Percentiles rank a stretch among this genome's conserved stretches.
phyloP scores from a whole-genome alignment of 1,140 invertebrate genomes.

The Acarapis woodi region DNA sequence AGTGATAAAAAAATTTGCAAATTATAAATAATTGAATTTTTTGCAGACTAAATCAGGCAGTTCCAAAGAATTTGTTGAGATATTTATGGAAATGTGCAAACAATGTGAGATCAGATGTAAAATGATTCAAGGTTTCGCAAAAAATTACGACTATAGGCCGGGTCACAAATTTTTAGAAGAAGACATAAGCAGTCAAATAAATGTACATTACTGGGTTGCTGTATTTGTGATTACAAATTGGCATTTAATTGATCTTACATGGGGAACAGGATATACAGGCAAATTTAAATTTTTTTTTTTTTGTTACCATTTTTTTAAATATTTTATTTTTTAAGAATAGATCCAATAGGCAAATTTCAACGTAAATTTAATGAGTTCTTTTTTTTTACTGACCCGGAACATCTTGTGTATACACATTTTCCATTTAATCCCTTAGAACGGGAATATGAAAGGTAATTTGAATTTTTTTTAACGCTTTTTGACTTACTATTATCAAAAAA shows the following conservation, averaged over 20 bases:
- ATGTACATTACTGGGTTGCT: constrained; percentile 20
- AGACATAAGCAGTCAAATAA: constrained; percentile 14
- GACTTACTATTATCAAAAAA: not conserved
- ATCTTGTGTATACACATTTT: constrained; percentile 24
- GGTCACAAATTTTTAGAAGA: constrained; percentile 15
- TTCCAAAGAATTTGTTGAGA: constrained; percentile 16
- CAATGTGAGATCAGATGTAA: constrained; percentile 15
- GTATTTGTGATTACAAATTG: constrained; percentile 14
- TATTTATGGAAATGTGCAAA: constrained; percentile 17
- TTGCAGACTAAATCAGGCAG: constrained; percentile 15
- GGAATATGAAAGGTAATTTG: constrained; percentile 16
- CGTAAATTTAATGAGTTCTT: constrained; percentile 17
- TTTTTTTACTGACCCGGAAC: constrained; percentile 25
- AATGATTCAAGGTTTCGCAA: constrained; percentile 17
- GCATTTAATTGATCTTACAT: constrained; percentile 16
- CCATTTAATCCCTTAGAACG: constrained; percentile 18
- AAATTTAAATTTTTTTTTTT: too few species aligned
- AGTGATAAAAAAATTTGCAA: too few species aligned
- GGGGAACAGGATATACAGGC: constrained; percentile 21
- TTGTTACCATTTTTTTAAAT: too few species aligned
- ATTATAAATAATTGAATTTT: too few species aligned
- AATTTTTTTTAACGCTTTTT: not conserved
- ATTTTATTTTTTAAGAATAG: too few species aligned
- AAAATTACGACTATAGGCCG: constrained; percentile 16
- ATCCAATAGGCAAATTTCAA: constrained; percentile 16